phyloP scores from a whole-genome alignment of 2,113 vertebrate genomes.

The Fulica atra region DNA sequence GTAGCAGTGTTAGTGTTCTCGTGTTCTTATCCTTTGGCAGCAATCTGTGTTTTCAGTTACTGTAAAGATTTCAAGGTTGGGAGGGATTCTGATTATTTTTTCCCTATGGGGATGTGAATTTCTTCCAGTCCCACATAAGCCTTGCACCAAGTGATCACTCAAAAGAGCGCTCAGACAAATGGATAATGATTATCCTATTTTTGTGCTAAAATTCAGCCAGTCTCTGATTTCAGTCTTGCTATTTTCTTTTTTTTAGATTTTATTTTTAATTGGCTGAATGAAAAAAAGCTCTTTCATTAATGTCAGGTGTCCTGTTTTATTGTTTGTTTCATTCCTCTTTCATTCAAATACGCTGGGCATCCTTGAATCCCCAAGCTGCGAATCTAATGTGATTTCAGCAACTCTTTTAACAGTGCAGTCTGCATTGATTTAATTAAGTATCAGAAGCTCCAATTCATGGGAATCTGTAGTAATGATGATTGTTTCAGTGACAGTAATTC shows the following conservation, averaged over 20 bases:
- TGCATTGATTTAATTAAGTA: not conserved
- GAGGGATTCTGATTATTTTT: not conserved
- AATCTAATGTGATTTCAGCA: not conserved
- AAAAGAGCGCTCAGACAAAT: not conserved
- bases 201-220: not conserved
- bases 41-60: not conserved
- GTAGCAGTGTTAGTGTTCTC: not conserved
- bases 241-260: not conserved
- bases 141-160: not conserved
- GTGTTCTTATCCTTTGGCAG: not conserved
- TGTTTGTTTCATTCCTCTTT: not conserved
- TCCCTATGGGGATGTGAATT: not conserved
- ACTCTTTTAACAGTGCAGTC: not conserved
- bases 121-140: not conserved
- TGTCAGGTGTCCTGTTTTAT: not conserved
- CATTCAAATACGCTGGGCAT: not conserved
- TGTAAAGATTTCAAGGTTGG: not conserved
- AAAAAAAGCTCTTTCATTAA: not conserved
- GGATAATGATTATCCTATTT: not conserved
- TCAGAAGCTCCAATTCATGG: not conserved
- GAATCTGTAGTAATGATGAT: not conserved
- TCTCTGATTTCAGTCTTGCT: not conserved
- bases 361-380: not conserved
- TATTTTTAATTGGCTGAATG: not conserved
- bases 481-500: not conserved